Conservation (phyloP, 1,140 invertebrate genomes). For the Linepithema humile region DNA sequence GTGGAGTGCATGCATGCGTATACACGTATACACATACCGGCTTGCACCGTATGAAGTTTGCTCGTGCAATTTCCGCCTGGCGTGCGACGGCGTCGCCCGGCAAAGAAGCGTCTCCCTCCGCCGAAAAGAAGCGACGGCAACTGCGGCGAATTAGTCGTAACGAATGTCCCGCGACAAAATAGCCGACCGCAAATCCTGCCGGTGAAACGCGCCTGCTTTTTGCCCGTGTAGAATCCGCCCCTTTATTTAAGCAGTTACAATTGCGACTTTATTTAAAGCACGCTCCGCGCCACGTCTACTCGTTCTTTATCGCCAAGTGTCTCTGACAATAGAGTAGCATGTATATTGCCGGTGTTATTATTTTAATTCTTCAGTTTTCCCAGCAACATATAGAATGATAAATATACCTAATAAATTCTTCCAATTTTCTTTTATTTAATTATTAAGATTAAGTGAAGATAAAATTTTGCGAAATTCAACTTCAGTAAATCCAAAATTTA, state of each 20-base stretch:
- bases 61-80: conserved; percentile 12
- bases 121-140: conserved; percentile 33
- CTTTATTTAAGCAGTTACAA: conserved; percentile 47
- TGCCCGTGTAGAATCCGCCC: conserved; percentile 7
- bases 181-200: conserved; percentile 40
- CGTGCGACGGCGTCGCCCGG: background rate
- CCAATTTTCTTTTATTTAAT: background rate
- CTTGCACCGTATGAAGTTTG: conserved; percentile 37
- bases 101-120: conserved; percentile 3
- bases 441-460: background rate
- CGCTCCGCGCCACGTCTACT: background rate
- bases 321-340: conserved; percentile 6
- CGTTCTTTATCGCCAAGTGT: conserved; percentile 15
- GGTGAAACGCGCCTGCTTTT: conserved; percentile 37
- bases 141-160: conserved; percentile 49
- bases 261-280: conserved; percentile 46
- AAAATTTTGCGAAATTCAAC: background rate
- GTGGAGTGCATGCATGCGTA: background rate
- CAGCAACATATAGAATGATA: background rate
- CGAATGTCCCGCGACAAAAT: conserved; percentile 53
- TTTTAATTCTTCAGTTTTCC: background rate
- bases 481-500: background rate
- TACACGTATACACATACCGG: background rate
- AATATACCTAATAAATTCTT: background rate
- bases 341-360: conserved; percentile 6